Base-by-base conservation (phyloP, 2,888 invertebrate genomes). In the Smittia aterrima region DNA sequence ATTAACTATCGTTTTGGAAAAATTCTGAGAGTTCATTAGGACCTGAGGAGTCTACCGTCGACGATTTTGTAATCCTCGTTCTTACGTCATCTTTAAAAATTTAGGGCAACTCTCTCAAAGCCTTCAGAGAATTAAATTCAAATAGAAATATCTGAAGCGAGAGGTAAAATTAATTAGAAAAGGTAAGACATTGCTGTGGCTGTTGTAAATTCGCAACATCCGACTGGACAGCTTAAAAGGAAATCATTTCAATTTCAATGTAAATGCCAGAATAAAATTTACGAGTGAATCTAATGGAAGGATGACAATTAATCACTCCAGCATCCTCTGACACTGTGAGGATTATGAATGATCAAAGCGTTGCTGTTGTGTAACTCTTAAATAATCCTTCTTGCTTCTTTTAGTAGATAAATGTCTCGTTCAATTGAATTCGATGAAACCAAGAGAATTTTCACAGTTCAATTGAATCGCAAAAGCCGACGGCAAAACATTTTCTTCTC, bases 101-200 rank as follows among this genome's bases (percentile, higher is more conserved):
- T n/a, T n/a, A n/a, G n/a, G n/a, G n/a, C n/a, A n/a, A n/a, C n/a
- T n/a, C n/a, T n/a, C n/a, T n/a, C n/a, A n/a, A n/a, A n/a, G n/a
- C n/a, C n/a, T n/a, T n/a, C n/a, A 38, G 38, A 47, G 11, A 6
- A n/a, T 16, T n/a, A 47, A 11, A 47, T 58, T 58, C 22, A 22
- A 58, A 22, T 22, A 7, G 58, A 22, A 58, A 58, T 18, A 6
- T 58, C 47, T 13, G 47, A 9, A 47, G 20, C 58, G 16, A 64
- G 20, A 64, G 64, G 64, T 64, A 64, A 64, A 64, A 64, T 64
- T 64, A 64, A 64, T 64, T 64, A 64, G 64, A 64, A 64, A 64
- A 64, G 32, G 64, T 16, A 25, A 11, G 18, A 25, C 9, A 64
- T 27, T 25, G 64, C 16, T 64, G 64, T 64, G 64, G 64, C 64